Evolutionary conservation across 1,140 invertebrate genomes (phyloP).

Genomic region (Chrysoperla carnea): DNA sequence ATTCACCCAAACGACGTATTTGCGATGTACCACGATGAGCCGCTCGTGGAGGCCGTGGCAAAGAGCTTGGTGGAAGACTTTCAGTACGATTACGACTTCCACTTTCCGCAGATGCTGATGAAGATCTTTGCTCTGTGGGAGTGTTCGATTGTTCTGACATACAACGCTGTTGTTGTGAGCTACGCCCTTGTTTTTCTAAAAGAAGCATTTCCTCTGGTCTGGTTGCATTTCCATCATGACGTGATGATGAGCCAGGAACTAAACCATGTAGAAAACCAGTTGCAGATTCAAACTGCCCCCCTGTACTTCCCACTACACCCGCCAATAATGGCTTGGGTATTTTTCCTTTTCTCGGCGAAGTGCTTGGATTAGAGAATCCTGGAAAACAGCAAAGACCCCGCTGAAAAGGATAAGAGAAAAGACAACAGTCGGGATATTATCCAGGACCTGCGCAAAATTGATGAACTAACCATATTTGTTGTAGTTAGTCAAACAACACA

Average conservation of each 20-base stretch:
- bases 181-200: conserved; percentile 54
- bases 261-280: conserved; percentile 30
- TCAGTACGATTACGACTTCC: neutral
- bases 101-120: conserved; percentile 24
- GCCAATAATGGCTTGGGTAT: conserved; percentile 64
- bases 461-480: too few species aligned
- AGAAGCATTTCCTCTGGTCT: conserved; percentile 49
- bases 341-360: conserved; percentile 65
- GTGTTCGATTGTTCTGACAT: conserved; percentile 30
- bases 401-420: conserved; percentile 45
- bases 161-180: conserved; percentile 47
- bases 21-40: conserved; percentile 21
- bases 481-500: too few species aligned
- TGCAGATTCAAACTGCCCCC: conserved; percentile 29
- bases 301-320: conserved; percentile 37
- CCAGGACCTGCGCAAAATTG: conserved; percentile 24
- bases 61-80: conserved; percentile 33
- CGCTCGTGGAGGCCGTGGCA: conserved; percentile 43
- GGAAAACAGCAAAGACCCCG: conserved; percentile 73
- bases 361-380: conserved; percentile 66
- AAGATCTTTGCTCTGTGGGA: conserved; percentile 9
- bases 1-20: conserved; percentile 29
- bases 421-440: conserved; percentile 25
- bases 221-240: conserved; percentile 20
- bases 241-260: conserved; percentile 19